Evolutionary conservation across 2,888 invertebrate genomes (phyloP).

Genomic region (Stratiomys singularior): DNA sequence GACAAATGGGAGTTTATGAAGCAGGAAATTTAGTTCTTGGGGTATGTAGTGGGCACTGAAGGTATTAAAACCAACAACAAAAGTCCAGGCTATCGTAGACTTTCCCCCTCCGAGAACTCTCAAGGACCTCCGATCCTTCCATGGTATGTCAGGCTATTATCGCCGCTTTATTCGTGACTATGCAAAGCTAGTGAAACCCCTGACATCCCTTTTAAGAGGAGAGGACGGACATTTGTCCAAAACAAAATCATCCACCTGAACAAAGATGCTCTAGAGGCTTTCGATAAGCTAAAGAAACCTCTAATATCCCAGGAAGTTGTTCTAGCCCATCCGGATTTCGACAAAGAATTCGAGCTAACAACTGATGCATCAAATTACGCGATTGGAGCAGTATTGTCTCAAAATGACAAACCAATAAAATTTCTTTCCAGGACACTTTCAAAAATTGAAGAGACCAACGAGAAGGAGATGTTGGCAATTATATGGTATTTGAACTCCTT

Average conservation of each 20-base stretch:
- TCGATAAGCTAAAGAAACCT: constrained; percentile 42
- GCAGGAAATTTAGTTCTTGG: constrained; percentile 28
- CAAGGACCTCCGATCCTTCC: constrained; percentile 14
- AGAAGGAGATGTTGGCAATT: constrained; percentile 43
- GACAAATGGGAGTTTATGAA: constrained; percentile 32
- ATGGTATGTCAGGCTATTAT: constrained; percentile 22
- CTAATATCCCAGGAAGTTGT: constrained; percentile 47
- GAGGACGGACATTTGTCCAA: neutral
- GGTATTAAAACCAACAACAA: constrained; percentile 17
- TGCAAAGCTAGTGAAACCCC: neutral
- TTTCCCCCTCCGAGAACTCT: constrained; percentile 28
- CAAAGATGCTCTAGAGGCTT: no score
- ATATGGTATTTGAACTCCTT: constrained; percentile 12
- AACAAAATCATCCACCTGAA: no score
- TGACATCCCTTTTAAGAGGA: neutral
- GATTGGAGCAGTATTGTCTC: constrained; percentile 12
- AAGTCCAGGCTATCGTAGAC: constrained; percentile 11
- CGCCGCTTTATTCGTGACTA: neutral
- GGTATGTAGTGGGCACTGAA: constrained; percentile 9
- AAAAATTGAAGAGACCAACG: constrained; percentile 35
- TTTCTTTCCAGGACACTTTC: constrained; percentile 30
- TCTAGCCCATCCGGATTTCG: constrained; percentile 43
- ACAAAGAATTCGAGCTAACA: constrained; percentile 40
- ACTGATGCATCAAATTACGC: constrained; percentile 39
- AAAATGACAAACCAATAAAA: constrained; percentile 11